These are phyloP conservation scores for Paralichthys olivaceus DNA, from an alignment of 2,113 vertebrate species.

Conservation along the genomic window DNA sequence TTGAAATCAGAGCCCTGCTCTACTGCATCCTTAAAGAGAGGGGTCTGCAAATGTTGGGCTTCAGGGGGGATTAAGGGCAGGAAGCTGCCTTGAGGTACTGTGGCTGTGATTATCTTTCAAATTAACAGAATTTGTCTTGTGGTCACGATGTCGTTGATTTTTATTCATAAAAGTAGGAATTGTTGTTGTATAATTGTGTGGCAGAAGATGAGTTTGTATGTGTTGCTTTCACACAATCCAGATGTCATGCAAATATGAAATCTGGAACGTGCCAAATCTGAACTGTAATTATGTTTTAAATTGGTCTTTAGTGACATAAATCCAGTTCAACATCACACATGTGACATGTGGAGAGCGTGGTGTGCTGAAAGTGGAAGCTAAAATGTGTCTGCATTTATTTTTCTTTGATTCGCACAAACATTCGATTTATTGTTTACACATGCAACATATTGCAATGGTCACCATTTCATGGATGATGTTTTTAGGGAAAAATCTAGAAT, in stretches of 20 bases:
- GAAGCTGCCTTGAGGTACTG: conserved; percentile 16
- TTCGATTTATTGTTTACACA: background rate
- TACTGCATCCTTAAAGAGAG: conserved; percentile 24
- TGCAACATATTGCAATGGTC: background rate
- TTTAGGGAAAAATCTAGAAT: too few relatives aligned
- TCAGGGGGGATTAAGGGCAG: conserved; percentile 29
- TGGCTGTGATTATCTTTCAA: conserved; percentile 24
- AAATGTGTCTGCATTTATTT: too few relatives aligned
- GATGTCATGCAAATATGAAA: conserved; percentile 19
- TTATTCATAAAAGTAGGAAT: too few relatives aligned
- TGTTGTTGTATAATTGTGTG: background rate
- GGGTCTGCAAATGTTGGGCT: conserved; percentile 21
- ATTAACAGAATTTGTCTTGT: conserved; percentile 32
- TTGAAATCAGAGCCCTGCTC: conserved; percentile 48
- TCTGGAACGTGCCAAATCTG: background rate
- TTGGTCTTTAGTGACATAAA: conserved; percentile 10
- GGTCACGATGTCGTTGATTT: background rate
- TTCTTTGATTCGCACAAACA: background rate
- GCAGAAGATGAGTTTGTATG: background rate
- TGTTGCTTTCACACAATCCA: conserved; percentile 12
- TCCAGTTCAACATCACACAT: background rate
- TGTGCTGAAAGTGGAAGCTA: background rate
- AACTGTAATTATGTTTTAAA: conserved; percentile 28
- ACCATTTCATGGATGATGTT: background rate
- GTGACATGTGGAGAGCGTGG: background rate